Base-by-base conservation (phyloP, 2,113 vertebrate species). In the Nothoprocta pentlandii region DNA sequence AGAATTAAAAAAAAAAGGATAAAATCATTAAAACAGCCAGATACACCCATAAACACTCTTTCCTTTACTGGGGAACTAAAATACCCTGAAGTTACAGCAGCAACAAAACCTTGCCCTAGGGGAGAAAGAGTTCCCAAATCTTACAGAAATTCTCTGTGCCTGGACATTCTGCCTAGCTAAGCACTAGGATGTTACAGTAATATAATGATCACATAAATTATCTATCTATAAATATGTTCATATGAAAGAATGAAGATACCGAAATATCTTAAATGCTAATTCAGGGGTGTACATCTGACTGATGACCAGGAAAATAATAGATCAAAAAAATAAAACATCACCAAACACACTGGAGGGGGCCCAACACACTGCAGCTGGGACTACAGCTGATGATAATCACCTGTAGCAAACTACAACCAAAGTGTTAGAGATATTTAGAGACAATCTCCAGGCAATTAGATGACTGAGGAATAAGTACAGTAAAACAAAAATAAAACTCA, bases 271-370 rank as follows among this genome's bases (percentile, higher is more conserved):
- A 77, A 80, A 56, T 5, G 14, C 3, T 80, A 64, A 71, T 41
- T 64, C 42, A 86, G 80, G 61, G 88, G 25, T 15, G 39, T 9
- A 44, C 54, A 61, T 49, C 79, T 92, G 34, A 70, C 53, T 80
- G 58, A 51, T 12, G 69, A 62, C 17, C 83, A 59, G 25, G 28
- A 62, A 85, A 80, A 78, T 15, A 76, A 69, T 54, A 7, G 11
- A 61, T 69, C 20, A 63, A 61, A 71, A 87, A 64, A 77, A 28
- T 75, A 91, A 95, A 90, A 56, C 16, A 89, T 54, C 94, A 69
- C 67, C 87, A 39, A 39, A 39, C 36, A 39, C 36, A 39, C 36
- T 39, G 36, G 36, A 39, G 69, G 39, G 6, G 85, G 49, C 32
- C 85, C 85, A 77, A 47, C 26, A 49, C 39, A 56, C 7, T 28